Evolutionary conservation across 2,113 vertebrate genomes (phyloP).

Genomic region (Numenius arquata): DNA sequence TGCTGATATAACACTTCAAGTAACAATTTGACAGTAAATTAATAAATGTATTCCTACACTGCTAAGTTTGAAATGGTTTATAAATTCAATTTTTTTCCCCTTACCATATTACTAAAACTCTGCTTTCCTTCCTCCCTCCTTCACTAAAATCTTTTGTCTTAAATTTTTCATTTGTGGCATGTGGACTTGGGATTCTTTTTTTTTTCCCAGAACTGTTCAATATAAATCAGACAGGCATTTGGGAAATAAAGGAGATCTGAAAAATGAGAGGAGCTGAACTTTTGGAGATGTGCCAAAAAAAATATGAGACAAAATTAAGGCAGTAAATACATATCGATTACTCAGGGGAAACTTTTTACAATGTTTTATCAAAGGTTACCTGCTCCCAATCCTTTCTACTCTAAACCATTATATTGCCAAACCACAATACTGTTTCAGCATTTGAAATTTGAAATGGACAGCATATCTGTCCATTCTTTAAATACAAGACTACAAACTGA

Average conservation of each 20-base stretch:
- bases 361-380: slow-evolving; percentile 44
- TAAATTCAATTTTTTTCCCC: not conserved
- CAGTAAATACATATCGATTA: slow-evolving; percentile 40
- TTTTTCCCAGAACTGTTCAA: not conserved
- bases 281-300: slow-evolving; percentile 15
- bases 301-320: slow-evolving; percentile 38
- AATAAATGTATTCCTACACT: not conserved
- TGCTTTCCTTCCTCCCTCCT: not conserved
- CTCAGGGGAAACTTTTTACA: slow-evolving; percentile 13
- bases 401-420: not conserved
- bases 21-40: not conserved
- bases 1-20: not conserved
- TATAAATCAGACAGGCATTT: slow-evolving; percentile 20
- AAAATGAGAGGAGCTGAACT: not conserved
- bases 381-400: not conserved
- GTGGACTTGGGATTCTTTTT: not conserved
- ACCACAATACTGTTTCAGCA: not conserved
- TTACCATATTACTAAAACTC: not conserved
- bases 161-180: not conserved
- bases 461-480: not conserved
- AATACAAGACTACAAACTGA: not conserved
- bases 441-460: not conserved
- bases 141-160: not conserved
- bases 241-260: slow-evolving; percentile 44
- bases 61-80: not conserved